Evolutionary conservation across 2,888 invertebrate genomes (phyloP).

Genomic region (Leptopilina myrica): DNA sequence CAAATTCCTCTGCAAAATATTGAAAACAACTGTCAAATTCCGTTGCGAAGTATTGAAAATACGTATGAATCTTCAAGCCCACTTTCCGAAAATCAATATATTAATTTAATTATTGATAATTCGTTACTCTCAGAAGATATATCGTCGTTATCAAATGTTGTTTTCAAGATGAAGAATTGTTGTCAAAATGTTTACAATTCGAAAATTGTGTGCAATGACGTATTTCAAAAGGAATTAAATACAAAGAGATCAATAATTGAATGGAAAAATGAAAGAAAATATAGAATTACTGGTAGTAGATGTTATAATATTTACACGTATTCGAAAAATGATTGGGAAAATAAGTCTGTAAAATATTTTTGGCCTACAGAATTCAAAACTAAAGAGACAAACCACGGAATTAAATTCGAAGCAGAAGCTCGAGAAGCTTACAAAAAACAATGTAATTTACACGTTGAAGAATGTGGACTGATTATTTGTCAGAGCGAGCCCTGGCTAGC

Average conservation of each 20-base stretch:
- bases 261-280: slow-evolving; percentile 34
- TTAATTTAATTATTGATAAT: background rate
- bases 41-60: background rate
- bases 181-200: slow-evolving; percentile 1
- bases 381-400: background rate
- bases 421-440: background rate
- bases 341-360: background rate
- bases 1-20: background rate
- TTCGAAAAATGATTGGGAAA: background rate
- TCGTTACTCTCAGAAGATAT: slow-evolving; percentile 17
- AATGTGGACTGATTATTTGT: slow-evolving; percentile 5
- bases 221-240: background rate
- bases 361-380: slow-evolving; percentile 1
- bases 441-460: background rate
- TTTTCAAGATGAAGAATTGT: slow-evolving; percentile 10
- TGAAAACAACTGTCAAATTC: too few species aligned
- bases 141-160: background rate
- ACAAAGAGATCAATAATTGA: background rate
- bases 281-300: slow-evolving; percentile 40
- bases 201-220: slow-evolving; percentile 16
- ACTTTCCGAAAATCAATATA: background rate
- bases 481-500: background rate
- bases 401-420: background rate
- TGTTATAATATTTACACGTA: slow-evolving; percentile 34
- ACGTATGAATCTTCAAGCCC: background rate